These are phyloP conservation scores for Sipha maydis DNA, from an alignment of 2,888 invertebrate genomes.

Conservation along the genomic window DNA sequence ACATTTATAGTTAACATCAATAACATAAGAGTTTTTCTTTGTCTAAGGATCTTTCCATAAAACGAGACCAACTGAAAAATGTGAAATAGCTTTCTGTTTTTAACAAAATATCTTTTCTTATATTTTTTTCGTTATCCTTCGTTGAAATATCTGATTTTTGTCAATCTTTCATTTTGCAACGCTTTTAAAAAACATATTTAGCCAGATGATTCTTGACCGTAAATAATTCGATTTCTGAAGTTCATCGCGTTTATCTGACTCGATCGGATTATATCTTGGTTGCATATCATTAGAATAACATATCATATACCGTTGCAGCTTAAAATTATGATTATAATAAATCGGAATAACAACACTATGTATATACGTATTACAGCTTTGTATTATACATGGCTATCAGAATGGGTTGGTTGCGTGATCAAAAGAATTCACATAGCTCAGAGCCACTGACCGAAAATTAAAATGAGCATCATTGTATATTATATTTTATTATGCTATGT, in stretches of 20 bases:
- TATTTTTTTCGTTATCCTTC: no score
- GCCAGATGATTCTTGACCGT: no score
- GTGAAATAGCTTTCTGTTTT: neutral
- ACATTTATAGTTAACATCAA: neutral
- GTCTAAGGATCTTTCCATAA: neutral
- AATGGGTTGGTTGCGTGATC: neutral
- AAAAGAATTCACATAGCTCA: neutral
- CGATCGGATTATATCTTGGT: no score
- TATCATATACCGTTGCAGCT: no score
- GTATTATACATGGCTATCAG: neutral
- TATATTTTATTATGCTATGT: neutral
- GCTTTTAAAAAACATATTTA: neutral
- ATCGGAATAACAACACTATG: no score
- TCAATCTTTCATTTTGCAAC: no score
- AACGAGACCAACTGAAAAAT: neutral
- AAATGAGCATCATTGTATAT: neutral
- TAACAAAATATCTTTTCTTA: neutral
- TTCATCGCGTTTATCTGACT: no score
- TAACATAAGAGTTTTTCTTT: conserved; percentile 31
- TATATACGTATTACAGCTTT: no score
- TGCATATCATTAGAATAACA: no score
- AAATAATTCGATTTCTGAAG: no score
- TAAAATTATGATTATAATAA: no score
- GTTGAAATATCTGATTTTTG: no score
- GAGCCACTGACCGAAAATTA: neutral